Evolutionary conservation across 1,140 invertebrate genomes (phyloP), one percentile per base, ranked within the genome.

Genomic region (Trachelipus rathkii): DNA sequence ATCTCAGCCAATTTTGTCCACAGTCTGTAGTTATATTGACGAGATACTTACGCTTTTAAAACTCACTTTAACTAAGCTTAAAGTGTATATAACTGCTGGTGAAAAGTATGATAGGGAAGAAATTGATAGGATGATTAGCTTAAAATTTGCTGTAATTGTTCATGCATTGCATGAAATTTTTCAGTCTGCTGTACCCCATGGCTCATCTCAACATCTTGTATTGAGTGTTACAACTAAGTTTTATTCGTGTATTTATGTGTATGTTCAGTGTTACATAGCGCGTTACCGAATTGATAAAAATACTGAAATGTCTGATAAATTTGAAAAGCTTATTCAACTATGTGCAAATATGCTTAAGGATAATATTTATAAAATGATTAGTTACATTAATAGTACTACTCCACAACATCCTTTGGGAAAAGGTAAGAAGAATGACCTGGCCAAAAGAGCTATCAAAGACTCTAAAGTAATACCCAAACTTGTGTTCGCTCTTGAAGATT

Each of bases 271-370:
- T 76, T 81, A 81, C 21, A 43, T 78, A 15, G 81, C 78, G 9
- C 45, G 77, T 5, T 79, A 79, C 46, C 46, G 76, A 21, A 11
- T 79, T 5, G 72, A 74, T 67, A 78, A 72, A 68, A 69, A 74
- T 69, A 33, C 77, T n/a, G 83, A 85, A 74, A 73, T 86, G 44
- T 82, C 83, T 23, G 81, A 82, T 13, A 82, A 84, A 46, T 86
- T 86, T 85, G 86, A 87, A 82, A 86, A 85, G 76, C 75, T 87
- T 43, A 84, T 87, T 8, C 85, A 85, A 73, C 79, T 86, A 23
- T 84, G 84, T 21, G 85, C 84, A 21, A 84, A 83, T 8, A 81
- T 85, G 33, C 82, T 87, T 2, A 60, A 60, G 50, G 50, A 60
- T 15, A 60, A 60, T 8, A 8, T 85, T 19, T 87, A 87, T 79